These are phyloP conservation scores for Deroptyus accipitrinus DNA, from an alignment of 2,113 vertebrate genomes.

Conservation along the genomic window DNA sequence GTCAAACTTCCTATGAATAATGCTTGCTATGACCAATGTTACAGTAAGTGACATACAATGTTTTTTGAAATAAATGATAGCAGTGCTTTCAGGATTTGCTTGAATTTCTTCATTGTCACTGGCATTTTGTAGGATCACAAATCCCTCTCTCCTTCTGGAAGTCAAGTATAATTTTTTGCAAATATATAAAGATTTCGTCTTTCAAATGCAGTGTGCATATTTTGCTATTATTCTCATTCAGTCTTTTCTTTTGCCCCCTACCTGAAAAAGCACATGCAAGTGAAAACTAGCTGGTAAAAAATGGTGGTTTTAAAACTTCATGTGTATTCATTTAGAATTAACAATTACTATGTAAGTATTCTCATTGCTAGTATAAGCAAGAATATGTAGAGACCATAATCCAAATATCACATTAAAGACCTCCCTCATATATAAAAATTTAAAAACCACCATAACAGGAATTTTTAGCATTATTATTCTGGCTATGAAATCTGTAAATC, in stretches of 20 bases:
- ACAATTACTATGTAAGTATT: neutral
- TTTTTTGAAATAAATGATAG: neutral
- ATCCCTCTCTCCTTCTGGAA: neutral
- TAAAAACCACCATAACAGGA: neutral
- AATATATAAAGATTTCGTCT: neutral
- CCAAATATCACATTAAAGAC: neutral
- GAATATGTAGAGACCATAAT: neutral
- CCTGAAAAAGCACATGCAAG: neutral
- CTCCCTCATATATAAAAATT: neutral
- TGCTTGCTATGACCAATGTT: neutral
- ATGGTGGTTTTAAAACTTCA: neutral
- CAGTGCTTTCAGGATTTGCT: neutral
- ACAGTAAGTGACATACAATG: neutral
- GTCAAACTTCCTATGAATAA: neutral
- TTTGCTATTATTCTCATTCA: neutral
- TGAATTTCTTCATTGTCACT: neutral
- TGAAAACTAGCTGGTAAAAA: neutral
- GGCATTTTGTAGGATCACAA: neutral
- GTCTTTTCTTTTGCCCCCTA: neutral
- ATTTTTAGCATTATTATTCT: slow-evolving; percentile 2
- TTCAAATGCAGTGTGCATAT: neutral
- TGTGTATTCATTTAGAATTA: neutral
- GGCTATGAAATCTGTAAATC: slow-evolving; percentile 21
- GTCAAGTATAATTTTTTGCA: neutral
- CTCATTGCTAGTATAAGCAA: neutral